These are phyloP conservation scores for Drosophila ochracea DNA, from an alignment of 2,888 invertebrate species.

Conservation along the genomic window DNA sequence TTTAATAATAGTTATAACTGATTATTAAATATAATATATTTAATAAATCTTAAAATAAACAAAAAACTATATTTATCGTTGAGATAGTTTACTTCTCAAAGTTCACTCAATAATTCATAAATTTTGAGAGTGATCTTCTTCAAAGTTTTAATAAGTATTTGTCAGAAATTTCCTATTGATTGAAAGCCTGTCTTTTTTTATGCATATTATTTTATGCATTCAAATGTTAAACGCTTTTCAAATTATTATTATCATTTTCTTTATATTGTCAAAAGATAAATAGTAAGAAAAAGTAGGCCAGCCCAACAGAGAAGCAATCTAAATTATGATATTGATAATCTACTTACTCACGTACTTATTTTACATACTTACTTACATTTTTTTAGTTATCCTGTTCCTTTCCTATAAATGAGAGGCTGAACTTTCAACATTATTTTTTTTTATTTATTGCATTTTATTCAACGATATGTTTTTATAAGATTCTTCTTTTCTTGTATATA, in stretches of 20 bases:
- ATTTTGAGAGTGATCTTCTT: background rate
- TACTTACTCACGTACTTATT: accelerated
- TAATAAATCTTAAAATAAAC: background rate
- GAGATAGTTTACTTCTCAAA: background rate
- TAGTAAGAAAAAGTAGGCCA: no score
- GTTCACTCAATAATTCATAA: background rate
- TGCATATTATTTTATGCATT: background rate
- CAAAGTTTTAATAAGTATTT: no score
- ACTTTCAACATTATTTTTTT: background rate
- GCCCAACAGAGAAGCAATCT: background rate
- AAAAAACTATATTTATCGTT: background rate
- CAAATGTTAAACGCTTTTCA: background rate
- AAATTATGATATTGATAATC: background rate
- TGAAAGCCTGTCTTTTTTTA: background rate
- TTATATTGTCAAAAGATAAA: background rate
- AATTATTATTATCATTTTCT: background rate
- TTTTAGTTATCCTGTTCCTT: background rate
- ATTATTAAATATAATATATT: no score
- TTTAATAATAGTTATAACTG: no score
- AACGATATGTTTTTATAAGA: background rate
- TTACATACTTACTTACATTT: background rate
- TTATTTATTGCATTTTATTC: background rate
- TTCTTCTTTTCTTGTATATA: background rate
- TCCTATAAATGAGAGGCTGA: no score
- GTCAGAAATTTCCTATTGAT: background rate